Conservation (phyloP, 64 coral and sea anemone genomes). For the Cladopsammia gracilis region DNA sequence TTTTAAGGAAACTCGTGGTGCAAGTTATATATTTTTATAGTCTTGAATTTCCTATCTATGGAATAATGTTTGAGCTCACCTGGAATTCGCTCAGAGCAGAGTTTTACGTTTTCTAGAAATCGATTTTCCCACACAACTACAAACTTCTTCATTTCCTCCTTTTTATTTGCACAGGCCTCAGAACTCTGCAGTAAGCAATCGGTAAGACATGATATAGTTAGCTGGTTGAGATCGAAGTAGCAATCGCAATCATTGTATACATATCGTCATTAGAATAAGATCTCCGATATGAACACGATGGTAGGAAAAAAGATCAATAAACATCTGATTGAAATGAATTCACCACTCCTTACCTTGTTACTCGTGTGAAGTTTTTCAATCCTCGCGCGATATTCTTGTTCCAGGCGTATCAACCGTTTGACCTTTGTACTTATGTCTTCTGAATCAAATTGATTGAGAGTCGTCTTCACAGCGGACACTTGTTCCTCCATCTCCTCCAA, state of each 20-base stretch:
- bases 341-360: not conserved
- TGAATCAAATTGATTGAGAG: not conserved
- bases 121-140: constrained; percentile 80
- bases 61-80: constrained; percentile 2
- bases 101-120: constrained; percentile 64
- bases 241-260: no score
- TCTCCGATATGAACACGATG: no score
- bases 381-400: constrained; percentile 16
- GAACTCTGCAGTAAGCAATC: not conserved
- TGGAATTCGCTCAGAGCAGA: constrained; percentile 80
- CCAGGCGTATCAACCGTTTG: constrained; percentile 6
- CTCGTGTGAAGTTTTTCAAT: constrained; percentile 11
- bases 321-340: no score
- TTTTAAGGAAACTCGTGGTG: no score
- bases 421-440: not conserved
- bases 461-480: not conserved
- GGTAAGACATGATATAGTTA: no score
- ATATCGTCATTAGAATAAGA: no score
- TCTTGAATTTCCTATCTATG: no score
- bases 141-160: constrained; percentile 21
- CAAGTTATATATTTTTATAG: no score
- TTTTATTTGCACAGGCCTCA: not conserved
- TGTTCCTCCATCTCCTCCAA: constrained; percentile 7
- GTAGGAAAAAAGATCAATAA: no score
- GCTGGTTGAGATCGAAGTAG: no score